These are phyloP conservation scores for Centropristis striata DNA, from an alignment of 2,113 vertebrate species.

Conservation along the genomic window DNA sequence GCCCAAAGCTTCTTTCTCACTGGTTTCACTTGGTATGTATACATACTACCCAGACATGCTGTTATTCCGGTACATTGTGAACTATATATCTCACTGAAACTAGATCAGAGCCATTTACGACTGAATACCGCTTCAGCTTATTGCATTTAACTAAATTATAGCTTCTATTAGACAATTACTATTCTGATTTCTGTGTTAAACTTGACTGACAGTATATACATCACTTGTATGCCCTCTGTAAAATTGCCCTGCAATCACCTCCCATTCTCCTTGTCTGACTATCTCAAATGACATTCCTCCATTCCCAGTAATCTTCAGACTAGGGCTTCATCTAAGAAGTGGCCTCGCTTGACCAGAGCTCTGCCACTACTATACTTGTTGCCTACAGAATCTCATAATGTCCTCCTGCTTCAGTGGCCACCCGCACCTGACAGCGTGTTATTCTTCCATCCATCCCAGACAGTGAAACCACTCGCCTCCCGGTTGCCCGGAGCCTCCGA, in stretches of 20 bases:
- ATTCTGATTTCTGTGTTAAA: constrained; percentile 7
- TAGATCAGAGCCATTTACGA: constrained; percentile 1
- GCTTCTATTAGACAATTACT: background rate
- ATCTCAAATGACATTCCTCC: constrained; percentile 23
- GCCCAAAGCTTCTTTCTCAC: constrained; percentile 57
- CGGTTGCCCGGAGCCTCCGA: constrained; percentile 63
- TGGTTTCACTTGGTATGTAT: constrained; percentile 65
- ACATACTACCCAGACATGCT: constrained; percentile 43
- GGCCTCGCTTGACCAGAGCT: constrained; percentile 43
- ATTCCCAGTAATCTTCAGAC: constrained; percentile 41
- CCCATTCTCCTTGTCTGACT: background rate
- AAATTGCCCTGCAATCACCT: background rate
- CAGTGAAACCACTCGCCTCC: constrained; percentile 59
- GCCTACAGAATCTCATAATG: constrained; percentile 65
- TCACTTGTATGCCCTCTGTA: background rate
- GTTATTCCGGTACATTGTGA: background rate
- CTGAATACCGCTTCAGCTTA: constrained; percentile 5
- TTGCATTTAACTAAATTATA: background rate
- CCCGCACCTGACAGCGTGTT: constrained; percentile 62
- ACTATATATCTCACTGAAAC: constrained; percentile 34
- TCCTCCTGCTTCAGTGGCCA: constrained; percentile 36
- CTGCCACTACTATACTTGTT: constrained; percentile 44
- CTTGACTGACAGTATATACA: background rate
- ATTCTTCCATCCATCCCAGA: constrained; percentile 64
- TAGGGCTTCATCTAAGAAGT: constrained; percentile 28